Base-by-base conservation (phyloP, 2,888 invertebrate species). In the Trichogramma evanescens region DNA sequence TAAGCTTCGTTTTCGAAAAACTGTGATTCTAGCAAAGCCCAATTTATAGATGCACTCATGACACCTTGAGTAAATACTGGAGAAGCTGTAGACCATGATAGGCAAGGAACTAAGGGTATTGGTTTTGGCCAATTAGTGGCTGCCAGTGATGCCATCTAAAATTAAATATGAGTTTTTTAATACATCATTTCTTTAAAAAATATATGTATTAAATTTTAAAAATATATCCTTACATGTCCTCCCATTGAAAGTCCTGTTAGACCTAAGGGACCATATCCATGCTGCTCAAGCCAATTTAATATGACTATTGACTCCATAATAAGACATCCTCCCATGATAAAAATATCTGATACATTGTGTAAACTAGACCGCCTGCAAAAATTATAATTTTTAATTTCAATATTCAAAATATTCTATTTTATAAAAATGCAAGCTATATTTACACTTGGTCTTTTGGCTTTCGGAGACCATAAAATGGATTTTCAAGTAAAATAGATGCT, bases 271-370 rank as follows among this genome's bases (percentile, higher is more conserved):
- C 95, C 95, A 69, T 89, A 89, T 9, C 95, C 96, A 74, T 91
- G 86, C 58, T 85, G 81, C 79, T 95, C 93, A 76, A 94, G 93
- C 96, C 96, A 98, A 78, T 95, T 89, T 67, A 98, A 84, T 66
- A 99, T 81, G 54, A 91, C 95, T 68, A 95, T 80, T 48, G 93
- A 89, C 81, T 99, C 99, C 70, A 97, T 83, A 65, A 98, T 91
- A 62, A 99, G 82, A 73, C 96, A 94, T 50, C 95, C 97, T 60
- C 98, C 98, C 98, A 99, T 99, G 66, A 98, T 93, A 82, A 99
- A 97, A 74, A 99, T 90, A 78, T 99, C 98, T 26, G 94, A 93
- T 4, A 98, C 97, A 80, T 97, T 92, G 75, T 91, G 91, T 55
- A 99, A 84, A 70, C 91, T 89, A 2, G 96, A 97, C 44, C 95